Evolutionary conservation across 2,797 vertebrate species (phyloP), one percentile per base, ranked within the genome.

Genomic region (Rhinogobio ventralis): DNA sequence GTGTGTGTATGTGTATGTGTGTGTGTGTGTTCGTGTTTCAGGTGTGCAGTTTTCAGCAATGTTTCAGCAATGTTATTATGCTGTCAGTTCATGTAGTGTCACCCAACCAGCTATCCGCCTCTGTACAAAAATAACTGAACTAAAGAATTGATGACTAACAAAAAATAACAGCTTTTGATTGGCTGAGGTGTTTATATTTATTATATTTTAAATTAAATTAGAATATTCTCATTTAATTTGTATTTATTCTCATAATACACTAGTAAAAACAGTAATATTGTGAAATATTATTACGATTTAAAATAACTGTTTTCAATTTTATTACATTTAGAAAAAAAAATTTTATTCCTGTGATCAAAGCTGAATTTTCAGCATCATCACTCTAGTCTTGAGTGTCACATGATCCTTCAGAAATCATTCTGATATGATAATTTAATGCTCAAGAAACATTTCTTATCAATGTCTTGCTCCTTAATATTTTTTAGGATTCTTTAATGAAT

Each of bases 11-110:
- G 30, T 2, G 57, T 75, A 13, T 81, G 11, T 42, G 20, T 55
- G 46, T 81, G 46, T 57, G 39, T 64, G 20, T 55, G 42, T 39
- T 8, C 1, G 6, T n/a, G 9, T 64, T 15, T 74, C 57, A 74
- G 67, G 57, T 75, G 30, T 83, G 71, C 71, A 13, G 53, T 55
- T 67, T 76, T 83, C 73, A 77, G 33, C 46, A 55, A 28, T 53
- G 45, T 67, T 67, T 83, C 72, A 83, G 30, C 62, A 68, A 15
- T 53, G 60, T 55, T 77, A 77, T 83, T 83, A 77, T 83, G n/a
- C 30, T 77, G 62, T 77, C 73, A 68, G 60, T 45, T 68, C 64
- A 30, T 42, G 30, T 39, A 8, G 30, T 83, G 82, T 42, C 60
- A 68, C 17, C 17, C 17, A 64, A 33, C 30, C 53, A 72, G 19